Conservation (phyloP, 37 sponge, comb jelly and placozoan species). For the Geodia barretti region DNA sequence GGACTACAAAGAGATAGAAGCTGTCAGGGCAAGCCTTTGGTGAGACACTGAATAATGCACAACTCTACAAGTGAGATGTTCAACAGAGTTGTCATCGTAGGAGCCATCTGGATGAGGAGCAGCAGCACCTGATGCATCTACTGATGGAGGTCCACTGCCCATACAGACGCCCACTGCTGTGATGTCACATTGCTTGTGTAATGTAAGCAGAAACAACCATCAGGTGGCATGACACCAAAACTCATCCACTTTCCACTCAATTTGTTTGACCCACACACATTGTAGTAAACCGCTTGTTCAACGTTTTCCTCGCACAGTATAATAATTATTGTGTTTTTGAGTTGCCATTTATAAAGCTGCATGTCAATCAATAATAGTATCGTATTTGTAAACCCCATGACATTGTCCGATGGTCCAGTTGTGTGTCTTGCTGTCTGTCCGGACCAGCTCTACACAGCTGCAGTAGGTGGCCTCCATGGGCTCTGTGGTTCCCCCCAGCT, state of each 20-base stretch:
- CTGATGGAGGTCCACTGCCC: constrained; percentile 24
- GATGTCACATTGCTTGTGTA: too few relatives aligned
- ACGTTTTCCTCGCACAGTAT: too few relatives aligned
- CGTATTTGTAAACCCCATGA: constrained; percentile 41
- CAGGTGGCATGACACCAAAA: too few relatives aligned
- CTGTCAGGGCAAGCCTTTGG: constrained; percentile 26
- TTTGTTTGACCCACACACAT: too few relatives aligned
- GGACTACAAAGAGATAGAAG: constrained; percentile 22
- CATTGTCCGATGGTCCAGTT: constrained; percentile 5
- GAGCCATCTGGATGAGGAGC: constrained; percentile 4
- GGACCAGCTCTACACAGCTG: constrained; percentile 32
- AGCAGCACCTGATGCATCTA: constrained; percentile 23
- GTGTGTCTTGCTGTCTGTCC: background rate
- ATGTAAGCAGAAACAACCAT: too few relatives aligned
- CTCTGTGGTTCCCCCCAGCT: constrained; percentile 2
- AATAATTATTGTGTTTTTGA: too few relatives aligned
- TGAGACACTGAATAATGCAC: background rate
- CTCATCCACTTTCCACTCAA: too few relatives aligned
- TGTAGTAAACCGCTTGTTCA: too few relatives aligned
- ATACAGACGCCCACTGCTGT: constrained; percentile 12
- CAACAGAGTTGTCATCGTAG: background rate
- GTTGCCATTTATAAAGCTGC: too few relatives aligned
- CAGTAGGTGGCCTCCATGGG: constrained; percentile 50
- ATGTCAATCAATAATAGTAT: background rate
- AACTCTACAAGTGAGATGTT: background rate